Base-by-base conservation (phyloP, 2,113 vertebrate genomes). In the Arothron firmamentum region DNA sequence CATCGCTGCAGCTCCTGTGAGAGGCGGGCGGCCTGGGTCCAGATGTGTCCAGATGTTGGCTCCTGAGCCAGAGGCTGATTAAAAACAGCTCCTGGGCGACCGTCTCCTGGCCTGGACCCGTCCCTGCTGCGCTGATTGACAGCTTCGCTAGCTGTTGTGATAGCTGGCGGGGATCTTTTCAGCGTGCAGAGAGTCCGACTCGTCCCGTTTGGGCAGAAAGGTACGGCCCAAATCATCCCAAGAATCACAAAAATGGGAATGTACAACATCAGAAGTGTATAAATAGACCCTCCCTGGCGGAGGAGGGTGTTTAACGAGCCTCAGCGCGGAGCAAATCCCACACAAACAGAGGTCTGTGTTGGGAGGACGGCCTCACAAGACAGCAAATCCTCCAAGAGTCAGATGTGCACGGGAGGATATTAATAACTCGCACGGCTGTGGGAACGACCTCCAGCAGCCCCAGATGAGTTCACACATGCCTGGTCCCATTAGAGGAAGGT, bases 401-500 rank as follows among this genome's bases (percentile, higher is more conserved):
- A 7, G 53, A 84, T 61, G 73, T 38, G 62, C 9, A 23, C 65
- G 1, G 41, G 1, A 18, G 74, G 48, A 68, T 51, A 67, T 76
- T 62, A 75, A 75, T 60, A 67, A 59, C 69, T 59, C 10, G 53
- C 34, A 0, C 15, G 55, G 19, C 54, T 74, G 72, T 41, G 70
- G 56, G 64, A 74, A 75, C n/a, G 43, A 78, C 0, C 59, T 28
- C 18, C 38, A 56, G 45, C 65, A 62, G 66, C 49, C n/a, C 10
- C 62, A 61, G 1, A 38, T 1, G 34, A 38, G 59, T 59, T 72
- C 58, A 65, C 34, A 10, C 3, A 63, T 51, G 13, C 1, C 59
- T 60, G 62, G 74, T 84, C 82, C 70, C 62, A 78, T 74, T 72
- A 67, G 25, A 64, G 49, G 34, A 45, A 51, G 41, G 23, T 49